A percentile compares a stretch with the other conserved stretches of the same genome.
These are phyloP conservation scores for Cossypha dichroa DNA, from an alignment of 2,797 vertebrate species.

Conservation along the genomic window DNA sequence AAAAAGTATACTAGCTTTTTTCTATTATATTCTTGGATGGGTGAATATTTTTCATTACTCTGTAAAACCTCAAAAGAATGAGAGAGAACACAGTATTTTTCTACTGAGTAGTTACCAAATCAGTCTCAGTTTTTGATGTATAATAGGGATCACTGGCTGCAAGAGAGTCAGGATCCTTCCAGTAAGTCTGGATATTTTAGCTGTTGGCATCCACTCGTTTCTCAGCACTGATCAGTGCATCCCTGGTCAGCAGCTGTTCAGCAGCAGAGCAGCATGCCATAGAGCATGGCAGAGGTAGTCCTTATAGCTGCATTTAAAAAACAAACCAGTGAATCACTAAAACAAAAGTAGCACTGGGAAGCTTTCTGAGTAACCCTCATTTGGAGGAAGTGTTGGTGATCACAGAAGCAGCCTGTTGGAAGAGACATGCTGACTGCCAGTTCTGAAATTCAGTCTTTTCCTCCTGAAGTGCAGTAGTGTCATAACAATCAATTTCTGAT, in stretches of 20 bases:
- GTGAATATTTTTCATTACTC: background rate
- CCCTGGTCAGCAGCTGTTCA: background rate
- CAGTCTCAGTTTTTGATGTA: background rate
- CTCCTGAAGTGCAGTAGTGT: background rate
- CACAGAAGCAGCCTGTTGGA: background rate
- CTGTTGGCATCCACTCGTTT: background rate
- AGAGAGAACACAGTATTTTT: background rate
- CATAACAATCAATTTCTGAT: background rate
- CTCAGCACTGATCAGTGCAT: background rate
- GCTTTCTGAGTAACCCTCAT: background rate
- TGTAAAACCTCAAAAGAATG: fast-evolving
- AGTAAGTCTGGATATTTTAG: background rate
- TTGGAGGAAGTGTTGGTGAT: background rate
- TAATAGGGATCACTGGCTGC: background rate
- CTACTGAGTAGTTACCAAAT: background rate
- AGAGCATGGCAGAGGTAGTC: background rate
- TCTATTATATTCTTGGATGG: background rate
- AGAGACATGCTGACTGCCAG: background rate
- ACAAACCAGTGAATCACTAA: background rate
- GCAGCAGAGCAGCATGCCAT: background rate
- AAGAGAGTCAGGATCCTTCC: background rate
- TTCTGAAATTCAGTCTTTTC: background rate
- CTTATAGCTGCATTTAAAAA: background rate
- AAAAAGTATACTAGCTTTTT: background rate
- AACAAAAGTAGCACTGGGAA: background rate